Percentiles rank a stretch among this genome's conserved stretches.
Conservation (phyloP, 2,888 invertebrate genomes). For the Didymodactylos carnosus region DNA sequence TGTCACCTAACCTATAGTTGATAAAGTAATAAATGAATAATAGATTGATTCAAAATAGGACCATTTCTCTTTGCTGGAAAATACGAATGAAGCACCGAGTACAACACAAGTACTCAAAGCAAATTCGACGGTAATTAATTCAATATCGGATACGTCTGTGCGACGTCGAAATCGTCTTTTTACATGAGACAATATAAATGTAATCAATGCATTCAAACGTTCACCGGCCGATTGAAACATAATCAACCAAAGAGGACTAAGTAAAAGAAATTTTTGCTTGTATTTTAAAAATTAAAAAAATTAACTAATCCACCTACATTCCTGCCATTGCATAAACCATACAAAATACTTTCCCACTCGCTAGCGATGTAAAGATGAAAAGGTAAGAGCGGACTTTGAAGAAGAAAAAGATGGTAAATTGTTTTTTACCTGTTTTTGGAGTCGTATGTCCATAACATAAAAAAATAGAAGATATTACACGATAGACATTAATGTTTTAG, state of each 20-base stretch:
- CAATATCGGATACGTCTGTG: slow-evolving; percentile 3
- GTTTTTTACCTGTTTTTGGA: slow-evolving; percentile 51
- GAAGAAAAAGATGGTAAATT: not conserved
- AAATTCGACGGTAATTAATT: slow-evolving; percentile 34
- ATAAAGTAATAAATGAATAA: slow-evolving; percentile 94
- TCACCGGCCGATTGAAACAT: slow-evolving; percentile 99
- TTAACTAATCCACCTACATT: slow-evolving; percentile 80
- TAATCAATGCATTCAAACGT: slow-evolving; percentile 86
- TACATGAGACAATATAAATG: slow-evolving; percentile 66
- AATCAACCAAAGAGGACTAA: slow-evolving; percentile 79
- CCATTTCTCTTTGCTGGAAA: slow-evolving; percentile 84
- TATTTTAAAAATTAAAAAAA: slow-evolving; percentile 50
- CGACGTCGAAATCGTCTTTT: slow-evolving; percentile 53
- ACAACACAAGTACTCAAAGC: slow-evolving; percentile 74
- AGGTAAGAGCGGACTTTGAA: not conserved
- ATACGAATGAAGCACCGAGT: slow-evolving; percentile 60
- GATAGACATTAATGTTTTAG: too few relatives aligned
- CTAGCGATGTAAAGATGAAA: slow-evolving; percentile 24
- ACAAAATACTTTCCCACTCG: slow-evolving; percentile 92
- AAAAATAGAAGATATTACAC: too few relatives aligned
- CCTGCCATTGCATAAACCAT: slow-evolving; percentile 64
- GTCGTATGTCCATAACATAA: slow-evolving; percentile 92
- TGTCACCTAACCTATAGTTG: slow-evolving; percentile 51
- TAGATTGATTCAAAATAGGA: slow-evolving; percentile 68
- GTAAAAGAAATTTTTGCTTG: slow-evolving; percentile 93